phyloP scores from a whole-genome alignment of 2,888 invertebrate species.

The Cryptophagus acutangulus region DNA sequence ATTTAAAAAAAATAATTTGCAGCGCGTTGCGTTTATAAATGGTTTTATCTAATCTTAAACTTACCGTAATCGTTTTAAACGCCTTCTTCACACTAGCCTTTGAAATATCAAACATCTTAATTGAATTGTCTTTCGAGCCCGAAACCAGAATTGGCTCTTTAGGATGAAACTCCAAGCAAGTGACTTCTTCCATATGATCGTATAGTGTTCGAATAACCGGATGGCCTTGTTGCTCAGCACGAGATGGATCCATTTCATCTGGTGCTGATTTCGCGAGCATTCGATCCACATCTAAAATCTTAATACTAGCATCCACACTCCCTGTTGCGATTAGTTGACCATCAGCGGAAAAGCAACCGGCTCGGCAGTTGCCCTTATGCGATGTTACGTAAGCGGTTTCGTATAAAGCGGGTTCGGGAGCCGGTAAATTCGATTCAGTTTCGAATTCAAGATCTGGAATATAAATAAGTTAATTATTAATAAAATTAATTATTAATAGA shows the following conservation, averaged over 20 bases:
- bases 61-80: slow-evolving; percentile 85
- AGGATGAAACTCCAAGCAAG: slow-evolving; percentile 94
- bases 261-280: slow-evolving; percentile 98
- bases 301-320: slow-evolving; percentile 97
- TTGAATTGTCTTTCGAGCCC: slow-evolving; percentile 88
- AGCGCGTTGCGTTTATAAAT: too few relatives aligned
- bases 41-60: too few relatives aligned
- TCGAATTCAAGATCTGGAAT: slow-evolving; percentile 86
- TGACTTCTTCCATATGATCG: slow-evolving; percentile 97
- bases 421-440: slow-evolving; percentile 86
- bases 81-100: slow-evolving; percentile 98
- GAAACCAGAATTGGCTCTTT: slow-evolving; percentile 91
- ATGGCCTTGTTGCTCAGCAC: slow-evolving; percentile 88
- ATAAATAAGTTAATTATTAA: slow-evolving; percentile 1
- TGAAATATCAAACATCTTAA: slow-evolving; percentile 96
- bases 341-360: slow-evolving; percentile 92
- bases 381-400: slow-evolving; percentile 99
- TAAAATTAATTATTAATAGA: not conserved
- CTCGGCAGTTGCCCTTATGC: slow-evolving; percentile 92
- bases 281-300: slow-evolving; percentile 98
- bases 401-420: slow-evolving; percentile 95
- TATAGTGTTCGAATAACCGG: slow-evolving; percentile 97
- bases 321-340: slow-evolving; percentile 97
- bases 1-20: too few relatives aligned
- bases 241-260: slow-evolving; percentile 75